These are phyloP conservation scores for Stenodema calcarata DNA, from an alignment of 2,888 invertebrate species.

Conservation along the genomic window DNA sequence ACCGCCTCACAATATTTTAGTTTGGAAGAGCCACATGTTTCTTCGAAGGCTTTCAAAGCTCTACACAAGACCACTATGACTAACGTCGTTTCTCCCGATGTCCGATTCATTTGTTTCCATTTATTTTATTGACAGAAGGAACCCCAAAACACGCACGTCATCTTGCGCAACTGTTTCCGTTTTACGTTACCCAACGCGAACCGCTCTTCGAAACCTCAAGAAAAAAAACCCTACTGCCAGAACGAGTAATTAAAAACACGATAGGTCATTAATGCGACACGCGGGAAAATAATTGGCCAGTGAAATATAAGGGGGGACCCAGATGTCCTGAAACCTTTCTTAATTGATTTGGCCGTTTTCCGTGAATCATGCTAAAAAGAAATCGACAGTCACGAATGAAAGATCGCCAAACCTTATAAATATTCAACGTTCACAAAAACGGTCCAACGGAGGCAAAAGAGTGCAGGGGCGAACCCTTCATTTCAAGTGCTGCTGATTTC, in stretches of 20 bases:
- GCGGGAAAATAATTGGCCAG: slow-evolving; percentile 4
- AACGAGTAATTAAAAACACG: slow-evolving; percentile 18
- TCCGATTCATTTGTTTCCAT: background rate
- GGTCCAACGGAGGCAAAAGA: background rate
- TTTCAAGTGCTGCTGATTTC: background rate
- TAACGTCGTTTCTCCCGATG: background rate
- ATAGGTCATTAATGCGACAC: slow-evolving; percentile 20
- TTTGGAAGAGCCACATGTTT: background rate
- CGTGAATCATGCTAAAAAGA: slow-evolving; percentile 29
- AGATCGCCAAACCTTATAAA: slow-evolving; percentile 13
- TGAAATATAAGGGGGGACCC: background rate
- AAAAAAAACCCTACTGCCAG: background rate
- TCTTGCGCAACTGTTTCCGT: background rate
- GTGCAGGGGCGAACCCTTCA: background rate
- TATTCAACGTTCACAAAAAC: background rate
- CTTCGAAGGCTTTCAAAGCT: background rate
- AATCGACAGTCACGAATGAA: slow-evolving; percentile 30
- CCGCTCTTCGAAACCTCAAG: background rate
- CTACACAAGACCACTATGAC: background rate
- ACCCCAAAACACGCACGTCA: background rate
- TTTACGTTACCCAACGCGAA: background rate
- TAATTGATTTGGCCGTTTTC: slow-evolving; percentile 29
- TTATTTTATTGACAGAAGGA: background rate
- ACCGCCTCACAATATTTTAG: background rate
- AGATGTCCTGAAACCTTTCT: background rate